phyloP scores from a whole-genome alignment of 2,113 vertebrate genomes.

The Aegotheles bennettii region DNA sequence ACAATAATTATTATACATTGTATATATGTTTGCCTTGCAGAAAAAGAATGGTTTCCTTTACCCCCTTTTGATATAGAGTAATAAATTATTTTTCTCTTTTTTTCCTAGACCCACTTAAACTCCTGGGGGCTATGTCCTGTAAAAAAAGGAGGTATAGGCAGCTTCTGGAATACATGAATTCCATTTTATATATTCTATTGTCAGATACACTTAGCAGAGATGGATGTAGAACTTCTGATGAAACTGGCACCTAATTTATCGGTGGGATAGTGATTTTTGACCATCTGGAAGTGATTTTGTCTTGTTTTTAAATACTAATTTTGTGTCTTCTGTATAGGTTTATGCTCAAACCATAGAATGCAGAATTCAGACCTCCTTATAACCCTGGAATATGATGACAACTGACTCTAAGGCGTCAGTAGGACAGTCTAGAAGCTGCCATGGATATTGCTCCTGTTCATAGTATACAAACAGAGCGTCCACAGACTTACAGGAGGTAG shows the following conservation, averaged over 20 bases:
- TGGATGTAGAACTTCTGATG: neutral
- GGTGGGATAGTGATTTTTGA: neutral
- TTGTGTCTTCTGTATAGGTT: neutral
- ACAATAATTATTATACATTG: neutral
- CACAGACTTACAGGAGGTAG: neutral
- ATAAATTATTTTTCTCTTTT: neutral
- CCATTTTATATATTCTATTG: neutral
- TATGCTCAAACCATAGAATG: neutral
- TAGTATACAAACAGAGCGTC: neutral
- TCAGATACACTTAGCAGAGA: neutral
- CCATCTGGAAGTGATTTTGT: neutral
- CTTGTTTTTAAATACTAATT: neutral
- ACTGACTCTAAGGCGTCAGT: neutral
- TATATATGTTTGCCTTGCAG: neutral
- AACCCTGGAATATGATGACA: neutral
- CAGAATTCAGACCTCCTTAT: neutral
- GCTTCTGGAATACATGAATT: neutral
- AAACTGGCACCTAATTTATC: neutral
- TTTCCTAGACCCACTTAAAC: neutral
- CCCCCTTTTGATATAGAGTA: neutral
- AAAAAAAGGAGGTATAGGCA: neutral
- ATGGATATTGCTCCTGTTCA: neutral
- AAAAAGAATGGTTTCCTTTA: neutral
- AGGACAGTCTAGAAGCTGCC: neutral
- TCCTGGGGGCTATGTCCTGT: slow-evolving; percentile 1